These are phyloP conservation scores for Eupithecia centaureata DNA, from an alignment of 2,888 invertebrate genomes.

Conservation along the genomic window DNA sequence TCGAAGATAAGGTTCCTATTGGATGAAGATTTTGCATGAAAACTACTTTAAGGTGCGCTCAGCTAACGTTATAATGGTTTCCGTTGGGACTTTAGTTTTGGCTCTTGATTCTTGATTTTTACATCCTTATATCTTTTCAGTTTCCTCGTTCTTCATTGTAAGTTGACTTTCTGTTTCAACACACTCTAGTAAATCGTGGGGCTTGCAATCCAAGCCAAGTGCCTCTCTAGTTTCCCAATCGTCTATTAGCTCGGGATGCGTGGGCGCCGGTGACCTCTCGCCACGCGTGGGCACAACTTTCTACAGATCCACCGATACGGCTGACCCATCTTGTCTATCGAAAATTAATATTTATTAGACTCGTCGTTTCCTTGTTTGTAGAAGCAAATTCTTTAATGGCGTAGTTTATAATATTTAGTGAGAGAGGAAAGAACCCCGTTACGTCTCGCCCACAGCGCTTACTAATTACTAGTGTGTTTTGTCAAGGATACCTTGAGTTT, in stretches of 20 bases:
- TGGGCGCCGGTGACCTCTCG: conserved; percentile 76
- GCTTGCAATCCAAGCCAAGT: conserved; percentile 27
- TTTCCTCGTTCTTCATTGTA: background rate
- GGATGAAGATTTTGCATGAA: background rate
- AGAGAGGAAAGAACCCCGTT: background rate
- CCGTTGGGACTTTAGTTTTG: background rate
- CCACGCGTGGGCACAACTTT: conserved; percentile 75
- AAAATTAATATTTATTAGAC: conserved; percentile 43
- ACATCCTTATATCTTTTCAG: background rate
- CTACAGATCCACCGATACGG: conserved; percentile 61
- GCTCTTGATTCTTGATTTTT: background rate
- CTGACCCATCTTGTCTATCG: conserved; percentile 53
- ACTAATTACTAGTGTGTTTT: background rate
- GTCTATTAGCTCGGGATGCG: conserved; percentile 58
- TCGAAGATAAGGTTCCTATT: background rate
- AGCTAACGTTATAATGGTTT: background rate
- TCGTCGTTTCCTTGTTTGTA: conserved; percentile 39
- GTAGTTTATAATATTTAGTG: background rate
- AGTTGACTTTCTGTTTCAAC: conserved; percentile 17
- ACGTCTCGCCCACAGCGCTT: background rate
- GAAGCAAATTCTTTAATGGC: conserved; percentile 12
- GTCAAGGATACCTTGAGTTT: no score
- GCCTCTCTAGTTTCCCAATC: conserved; percentile 57
- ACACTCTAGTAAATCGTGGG: conserved; percentile 19
- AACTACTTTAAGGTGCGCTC: background rate